Evolutionary conservation across 2,888 invertebrate species (phyloP).

Genomic region (Reticulitermes lucifugus): DNA sequence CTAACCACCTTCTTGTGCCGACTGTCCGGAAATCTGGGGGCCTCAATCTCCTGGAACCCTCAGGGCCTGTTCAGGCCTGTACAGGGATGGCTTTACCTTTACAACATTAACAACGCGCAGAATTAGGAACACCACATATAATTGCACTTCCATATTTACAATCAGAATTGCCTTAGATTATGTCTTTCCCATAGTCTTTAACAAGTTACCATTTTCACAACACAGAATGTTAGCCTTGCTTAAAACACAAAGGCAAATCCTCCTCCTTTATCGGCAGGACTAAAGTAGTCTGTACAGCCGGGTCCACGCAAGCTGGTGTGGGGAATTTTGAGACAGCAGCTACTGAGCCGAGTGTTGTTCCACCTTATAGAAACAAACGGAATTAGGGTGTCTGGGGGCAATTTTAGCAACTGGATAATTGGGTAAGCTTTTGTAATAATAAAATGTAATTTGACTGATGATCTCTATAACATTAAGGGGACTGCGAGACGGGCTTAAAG

Average conservation of each 20-base stretch:
- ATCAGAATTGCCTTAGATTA: too few species aligned
- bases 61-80: too few species aligned
- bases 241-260: not conserved
- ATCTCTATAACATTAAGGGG: constrained; percentile 33
- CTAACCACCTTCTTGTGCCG: too few species aligned
- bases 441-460: constrained; percentile 46
- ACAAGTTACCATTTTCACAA: too few species aligned
- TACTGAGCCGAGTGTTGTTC: not conserved
- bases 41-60: too few species aligned
- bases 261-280: not conserved
- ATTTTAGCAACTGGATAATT: constrained; percentile 36
- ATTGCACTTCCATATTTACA: too few species aligned
- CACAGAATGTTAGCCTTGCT: not conserved
- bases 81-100: too few species aligned
- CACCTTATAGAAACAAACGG: not conserved
- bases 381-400: not conserved
- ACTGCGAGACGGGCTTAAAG: constrained; percentile 30
- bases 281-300: not conserved
- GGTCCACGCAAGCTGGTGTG: not conserved
- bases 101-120: too few species aligned
- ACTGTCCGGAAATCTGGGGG: too few species aligned
- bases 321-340: not conserved
- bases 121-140: too few species aligned
- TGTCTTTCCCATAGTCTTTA: too few species aligned
- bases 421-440: constrained; percentile 45